Percentiles rank a stretch among this genome's conserved stretches.
Evolutionary conservation across 1,140 invertebrate genomes (phyloP).

Genomic region (Penaeus vannamei): DNA sequence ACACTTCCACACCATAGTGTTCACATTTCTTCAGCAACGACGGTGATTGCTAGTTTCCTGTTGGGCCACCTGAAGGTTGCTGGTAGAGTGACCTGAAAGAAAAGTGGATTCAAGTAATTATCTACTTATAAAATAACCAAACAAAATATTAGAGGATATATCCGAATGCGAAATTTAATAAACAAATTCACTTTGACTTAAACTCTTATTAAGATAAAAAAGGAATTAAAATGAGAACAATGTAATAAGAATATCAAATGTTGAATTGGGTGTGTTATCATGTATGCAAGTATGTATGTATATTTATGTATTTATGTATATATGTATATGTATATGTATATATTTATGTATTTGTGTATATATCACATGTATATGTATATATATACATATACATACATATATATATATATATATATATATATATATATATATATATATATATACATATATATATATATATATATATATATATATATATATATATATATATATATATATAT

Average conservation of each 20-base stretch:
- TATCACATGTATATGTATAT: not conserved
- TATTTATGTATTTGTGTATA: not conserved
- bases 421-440: slow-evolving; percentile 2
- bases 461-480: too few species aligned
- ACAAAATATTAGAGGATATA: too few species aligned
- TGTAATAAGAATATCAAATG: too few species aligned
- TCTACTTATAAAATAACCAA: not conserved
- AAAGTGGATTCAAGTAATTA: not conserved
- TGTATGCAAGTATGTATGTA: not conserved
- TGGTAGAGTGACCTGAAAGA: slow-evolving; percentile 49
- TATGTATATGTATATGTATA: not conserved
- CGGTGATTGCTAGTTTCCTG: slow-evolving; percentile 45
- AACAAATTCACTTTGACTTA: too few species aligned
- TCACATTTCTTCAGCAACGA: slow-evolving; percentile 55
- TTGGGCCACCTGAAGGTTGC: slow-evolving; percentile 56
- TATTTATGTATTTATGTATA: not conserved
- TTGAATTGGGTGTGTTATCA: too few species aligned
- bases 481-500: too few species aligned
- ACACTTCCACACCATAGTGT: not conserved
- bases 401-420: not conserved
- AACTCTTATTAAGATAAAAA: too few species aligned
- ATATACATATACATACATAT: slow-evolving; percentile 20
- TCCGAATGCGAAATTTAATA: too few species aligned
- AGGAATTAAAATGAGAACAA: too few species aligned
- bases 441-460: too few species aligned